Evolutionary conservation across 2,113 vertebrate species (phyloP).

Genomic region (Antechinus stuartii): DNA sequence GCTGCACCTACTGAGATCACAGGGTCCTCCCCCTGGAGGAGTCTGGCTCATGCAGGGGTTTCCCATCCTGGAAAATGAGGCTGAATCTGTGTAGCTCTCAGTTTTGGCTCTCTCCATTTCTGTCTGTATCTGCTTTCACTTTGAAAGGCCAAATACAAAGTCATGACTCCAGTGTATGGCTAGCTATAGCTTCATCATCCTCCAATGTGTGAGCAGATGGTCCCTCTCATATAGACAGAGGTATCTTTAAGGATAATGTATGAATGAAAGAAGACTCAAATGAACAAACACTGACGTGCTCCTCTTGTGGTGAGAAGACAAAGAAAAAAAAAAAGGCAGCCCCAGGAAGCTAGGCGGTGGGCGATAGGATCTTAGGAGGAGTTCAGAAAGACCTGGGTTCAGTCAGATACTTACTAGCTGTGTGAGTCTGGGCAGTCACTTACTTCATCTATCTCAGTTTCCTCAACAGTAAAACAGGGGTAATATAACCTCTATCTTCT

Average conservation of each 20-base stretch:
- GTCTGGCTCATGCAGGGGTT: no score
- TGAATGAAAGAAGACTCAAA: neutral
- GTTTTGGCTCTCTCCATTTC: neutral
- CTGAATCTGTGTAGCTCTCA: no score
- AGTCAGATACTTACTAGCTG: neutral
- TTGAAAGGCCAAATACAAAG: neutral
- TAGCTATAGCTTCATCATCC: neutral
- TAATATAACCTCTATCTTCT: no score
- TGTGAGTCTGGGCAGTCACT: neutral
- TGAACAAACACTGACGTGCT: neutral
- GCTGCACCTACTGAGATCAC: no score
- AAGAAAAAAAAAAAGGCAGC: neutral
- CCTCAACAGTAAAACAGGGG: neutral
- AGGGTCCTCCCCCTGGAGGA: no score
- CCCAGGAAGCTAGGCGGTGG: neutral
- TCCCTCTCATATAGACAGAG: neutral
- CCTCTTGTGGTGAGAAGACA: neutral
- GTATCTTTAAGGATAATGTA: neutral
- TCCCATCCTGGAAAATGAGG: no score
- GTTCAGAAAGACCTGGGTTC: neutral
- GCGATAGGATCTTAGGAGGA: neutral
- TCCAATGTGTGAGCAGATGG: neutral
- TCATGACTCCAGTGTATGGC: neutral
- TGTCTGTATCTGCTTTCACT: neutral
- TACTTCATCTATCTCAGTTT: neutral